Percentiles rank a stretch among this genome's conserved stretches.
These are phyloP conservation scores for Chionis minor DNA, from an alignment of 2,113 vertebrate species.

Conservation along the genomic window DNA sequence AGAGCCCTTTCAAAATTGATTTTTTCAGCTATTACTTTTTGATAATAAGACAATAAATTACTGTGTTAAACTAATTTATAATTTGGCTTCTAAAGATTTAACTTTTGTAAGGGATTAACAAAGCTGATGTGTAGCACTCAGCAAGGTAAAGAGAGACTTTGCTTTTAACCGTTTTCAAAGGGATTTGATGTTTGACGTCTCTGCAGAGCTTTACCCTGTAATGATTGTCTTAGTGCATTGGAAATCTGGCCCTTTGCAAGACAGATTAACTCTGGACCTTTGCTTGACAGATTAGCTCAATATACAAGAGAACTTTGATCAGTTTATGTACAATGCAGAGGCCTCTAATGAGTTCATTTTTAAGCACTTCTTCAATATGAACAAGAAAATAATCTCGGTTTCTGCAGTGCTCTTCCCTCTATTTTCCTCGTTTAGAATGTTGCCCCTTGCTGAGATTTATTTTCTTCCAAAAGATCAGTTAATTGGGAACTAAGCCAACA, in stretches of 20 bases:
- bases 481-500: neutral
- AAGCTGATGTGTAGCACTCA: neutral
- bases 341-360: neutral
- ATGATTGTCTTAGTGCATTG: neutral
- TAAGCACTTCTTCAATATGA: neutral
- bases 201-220: neutral
- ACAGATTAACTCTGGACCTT: conserved; percentile 4
- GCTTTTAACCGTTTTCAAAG: neutral
- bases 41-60: conserved; percentile 4
- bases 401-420: neutral
- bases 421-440: fast-evolving
- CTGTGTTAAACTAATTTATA: neutral
- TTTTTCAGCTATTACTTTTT: neutral
- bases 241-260: neutral
- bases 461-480: neutral
- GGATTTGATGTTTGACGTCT: neutral
- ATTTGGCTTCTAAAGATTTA: neutral
- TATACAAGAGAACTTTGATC: neutral
- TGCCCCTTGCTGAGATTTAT: neutral
- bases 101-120: neutral
- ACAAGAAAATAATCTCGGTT: neutral
- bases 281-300: neutral
- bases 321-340: neutral
- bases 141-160: neutral
- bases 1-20: neutral